These are phyloP conservation scores for Entelurus aequoreus DNA, from an alignment of 2,113 vertebrate genomes.

Conservation along the genomic window DNA sequence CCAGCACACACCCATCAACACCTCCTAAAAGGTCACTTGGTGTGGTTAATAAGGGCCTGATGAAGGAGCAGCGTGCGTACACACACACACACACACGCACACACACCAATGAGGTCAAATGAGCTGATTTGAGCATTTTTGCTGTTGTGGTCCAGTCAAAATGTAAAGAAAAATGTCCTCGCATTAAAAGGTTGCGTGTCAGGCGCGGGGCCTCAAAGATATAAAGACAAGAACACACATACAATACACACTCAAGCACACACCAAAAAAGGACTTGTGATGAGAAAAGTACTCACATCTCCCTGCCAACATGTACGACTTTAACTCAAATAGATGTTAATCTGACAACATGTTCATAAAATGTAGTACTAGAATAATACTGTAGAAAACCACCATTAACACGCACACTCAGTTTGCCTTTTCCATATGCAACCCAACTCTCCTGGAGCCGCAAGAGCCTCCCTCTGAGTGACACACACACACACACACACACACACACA, in stretches of 20 bases:
- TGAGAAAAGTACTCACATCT: constrained; percentile 24
- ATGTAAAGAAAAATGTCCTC: too few relatives aligned
- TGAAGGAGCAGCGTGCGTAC: constrained; percentile 49
- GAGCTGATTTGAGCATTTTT: too few relatives aligned
- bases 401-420: constrained; percentile 5
- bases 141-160: too few relatives aligned
- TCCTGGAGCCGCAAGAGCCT: neutral
- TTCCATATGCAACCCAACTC: constrained; percentile 1
- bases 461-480: neutral
- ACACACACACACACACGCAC: constrained; percentile 18
- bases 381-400: constrained; percentile 1
- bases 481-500: neutral
- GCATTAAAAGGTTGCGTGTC: too few relatives aligned
- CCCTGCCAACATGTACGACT: neutral
- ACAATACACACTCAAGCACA: neutral
- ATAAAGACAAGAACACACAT: neutral
- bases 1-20: constrained; percentile 55
- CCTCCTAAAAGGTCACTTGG: constrained; percentile 70
- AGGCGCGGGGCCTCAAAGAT: too few relatives aligned
- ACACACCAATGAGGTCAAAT: neutral
- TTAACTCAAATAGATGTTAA: constrained; percentile 11
- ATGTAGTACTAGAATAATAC: constrained; percentile 4
- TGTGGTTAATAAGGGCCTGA: constrained; percentile 71
- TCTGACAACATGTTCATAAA: constrained; percentile 8
- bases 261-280: constrained; percentile 1